Conservation (phyloP, 2,888 invertebrate species). For the Phragmatobia fuliginosa region DNA sequence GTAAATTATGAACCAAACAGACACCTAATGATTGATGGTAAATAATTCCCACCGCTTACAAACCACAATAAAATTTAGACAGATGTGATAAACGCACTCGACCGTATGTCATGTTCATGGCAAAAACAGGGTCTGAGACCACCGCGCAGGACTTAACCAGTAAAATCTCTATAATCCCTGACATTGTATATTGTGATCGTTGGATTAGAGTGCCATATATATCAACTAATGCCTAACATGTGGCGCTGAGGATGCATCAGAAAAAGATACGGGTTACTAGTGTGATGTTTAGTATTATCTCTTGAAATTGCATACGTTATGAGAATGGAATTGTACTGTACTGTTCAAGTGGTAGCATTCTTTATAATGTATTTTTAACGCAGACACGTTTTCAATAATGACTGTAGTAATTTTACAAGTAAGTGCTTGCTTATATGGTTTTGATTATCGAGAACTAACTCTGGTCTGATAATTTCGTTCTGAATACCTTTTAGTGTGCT, state of each 20-base stretch:
- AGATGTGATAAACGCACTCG: slow-evolving; percentile 70
- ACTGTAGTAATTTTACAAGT: no score
- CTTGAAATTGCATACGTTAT: slow-evolving; percentile 41
- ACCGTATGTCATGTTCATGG: slow-evolving; percentile 64
- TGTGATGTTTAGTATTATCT: slow-evolving; percentile 14
- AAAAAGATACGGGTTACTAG: slow-evolving; percentile 36
- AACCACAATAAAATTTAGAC: slow-evolving; percentile 53
- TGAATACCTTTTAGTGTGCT: no score
- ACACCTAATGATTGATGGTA: not conserved
- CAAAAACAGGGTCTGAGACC: slow-evolving; percentile 78
- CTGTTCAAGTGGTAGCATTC: not conserved
- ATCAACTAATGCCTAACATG: slow-evolving; percentile 80
- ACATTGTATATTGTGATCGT: slow-evolving; percentile 82
- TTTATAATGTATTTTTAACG: not conserved
- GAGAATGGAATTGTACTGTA: slow-evolving; percentile 39
- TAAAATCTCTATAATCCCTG: slow-evolving; percentile 78
- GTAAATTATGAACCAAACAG: not conserved
- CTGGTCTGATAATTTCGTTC: no score
- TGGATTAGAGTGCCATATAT: slow-evolving; percentile 74
- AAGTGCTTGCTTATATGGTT: no score
- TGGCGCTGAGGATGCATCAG: slow-evolving; percentile 67
- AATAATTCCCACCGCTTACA: slow-evolving; percentile 23
- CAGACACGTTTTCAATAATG: not conserved
- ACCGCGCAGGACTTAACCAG: slow-evolving; percentile 76
- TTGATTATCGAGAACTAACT: no score